phyloP scores from a whole-genome alignment of 2,888 invertebrate species.

The Eristalis intricaria region DNA sequence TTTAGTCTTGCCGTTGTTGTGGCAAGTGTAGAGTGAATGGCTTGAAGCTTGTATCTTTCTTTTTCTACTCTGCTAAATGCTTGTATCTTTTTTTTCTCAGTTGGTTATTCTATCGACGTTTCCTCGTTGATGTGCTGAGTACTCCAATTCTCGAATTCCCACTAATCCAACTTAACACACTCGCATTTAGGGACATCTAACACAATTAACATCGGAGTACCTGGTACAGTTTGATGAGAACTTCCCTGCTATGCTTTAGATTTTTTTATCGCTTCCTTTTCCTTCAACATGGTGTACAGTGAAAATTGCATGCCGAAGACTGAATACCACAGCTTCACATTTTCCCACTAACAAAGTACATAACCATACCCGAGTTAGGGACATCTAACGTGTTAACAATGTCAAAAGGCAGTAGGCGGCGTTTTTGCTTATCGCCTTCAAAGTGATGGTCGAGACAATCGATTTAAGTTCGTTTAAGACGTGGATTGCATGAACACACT shows the following conservation, averaged over 20 bases:
- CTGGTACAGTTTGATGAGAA: background rate
- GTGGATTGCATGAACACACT: background rate
- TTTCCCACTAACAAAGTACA: background rate
- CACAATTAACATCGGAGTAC: background rate
- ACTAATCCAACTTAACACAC: background rate
- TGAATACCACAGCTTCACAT: background rate
- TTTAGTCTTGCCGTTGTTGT: too few species aligned
- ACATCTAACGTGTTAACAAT: background rate
- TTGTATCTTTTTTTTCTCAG: too few species aligned
- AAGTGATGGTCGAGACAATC: too few species aligned
- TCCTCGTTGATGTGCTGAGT: background rate
- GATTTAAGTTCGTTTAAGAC: too few species aligned
- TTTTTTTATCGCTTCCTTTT: too few species aligned
- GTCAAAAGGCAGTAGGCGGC: background rate
- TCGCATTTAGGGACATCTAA: slow-evolving; percentile 28
- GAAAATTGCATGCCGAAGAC: background rate
- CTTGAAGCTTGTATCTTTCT: too few species aligned
- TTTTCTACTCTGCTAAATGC: too few species aligned
- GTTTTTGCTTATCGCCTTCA: too few species aligned
- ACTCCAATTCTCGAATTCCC: background rate
- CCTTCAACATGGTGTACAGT: too few species aligned
- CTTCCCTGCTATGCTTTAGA: background rate
- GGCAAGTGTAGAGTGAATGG: too few species aligned
- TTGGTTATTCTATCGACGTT: too few species aligned
- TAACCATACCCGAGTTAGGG: background rate